Conservation (phyloP, 2,113 vertebrate genomes). For the Myodes glareolus region DNA sequence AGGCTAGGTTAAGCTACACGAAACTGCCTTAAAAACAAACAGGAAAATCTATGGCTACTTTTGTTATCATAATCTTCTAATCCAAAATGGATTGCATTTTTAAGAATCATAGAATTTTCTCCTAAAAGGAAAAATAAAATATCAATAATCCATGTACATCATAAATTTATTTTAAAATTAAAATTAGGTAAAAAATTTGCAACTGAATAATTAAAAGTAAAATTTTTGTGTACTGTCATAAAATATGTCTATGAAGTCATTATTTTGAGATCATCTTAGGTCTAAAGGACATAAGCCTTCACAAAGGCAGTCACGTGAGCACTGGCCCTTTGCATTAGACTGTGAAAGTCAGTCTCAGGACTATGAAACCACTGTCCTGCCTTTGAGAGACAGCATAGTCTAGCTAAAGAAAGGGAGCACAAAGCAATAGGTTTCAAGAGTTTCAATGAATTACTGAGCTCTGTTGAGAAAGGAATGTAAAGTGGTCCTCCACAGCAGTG, state of each 20-base stretch:
- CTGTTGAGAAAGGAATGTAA: not conserved
- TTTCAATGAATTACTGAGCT: not conserved
- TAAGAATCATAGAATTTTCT: not conserved
- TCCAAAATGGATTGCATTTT: not conserved
- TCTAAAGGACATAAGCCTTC: not conserved
- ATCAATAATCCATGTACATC: not conserved
- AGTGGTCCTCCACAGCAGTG: not conserved
- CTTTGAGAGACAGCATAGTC: not conserved
- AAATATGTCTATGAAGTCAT: not conserved
- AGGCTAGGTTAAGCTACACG: not conserved
- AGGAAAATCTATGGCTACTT: not conserved
- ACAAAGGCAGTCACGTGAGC: not conserved
- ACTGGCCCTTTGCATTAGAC: not conserved
- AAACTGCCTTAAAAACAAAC: not conserved
- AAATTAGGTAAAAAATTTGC: constrained; percentile 19
- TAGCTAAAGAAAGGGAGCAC: not conserved
- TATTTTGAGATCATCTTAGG: not conserved
- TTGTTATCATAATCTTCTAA: not conserved
- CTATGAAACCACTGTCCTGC: not conserved
- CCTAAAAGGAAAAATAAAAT: not conserved
- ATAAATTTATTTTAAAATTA: not conserved
- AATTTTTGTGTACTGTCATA: not conserved
- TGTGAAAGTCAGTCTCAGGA: not conserved
- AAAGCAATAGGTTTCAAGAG: constrained; percentile 39
- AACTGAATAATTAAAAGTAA: not conserved